Percentiles rank a stretch among this genome's conserved stretches.
Evolutionary conservation across 1,140 invertebrate genomes (phyloP).

Genomic region (Dreissena rostriformis): DNA sequence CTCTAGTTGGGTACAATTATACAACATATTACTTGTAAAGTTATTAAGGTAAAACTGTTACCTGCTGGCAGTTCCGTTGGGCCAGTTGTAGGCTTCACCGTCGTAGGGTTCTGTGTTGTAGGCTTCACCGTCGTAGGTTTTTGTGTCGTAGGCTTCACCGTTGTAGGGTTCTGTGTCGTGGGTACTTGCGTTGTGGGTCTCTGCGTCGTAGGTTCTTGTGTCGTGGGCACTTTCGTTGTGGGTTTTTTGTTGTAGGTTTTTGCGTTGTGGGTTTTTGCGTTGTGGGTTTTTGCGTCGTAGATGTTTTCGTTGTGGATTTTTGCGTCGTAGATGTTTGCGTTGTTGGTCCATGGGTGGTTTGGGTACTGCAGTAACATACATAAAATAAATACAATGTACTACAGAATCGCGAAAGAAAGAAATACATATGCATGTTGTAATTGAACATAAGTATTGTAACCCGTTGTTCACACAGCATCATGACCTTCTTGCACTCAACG

Average conservation of each 20-base stretch:
- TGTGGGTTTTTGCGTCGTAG: too few species aligned
- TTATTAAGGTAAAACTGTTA: background rate
- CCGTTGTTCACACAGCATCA: background rate
- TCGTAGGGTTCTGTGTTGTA: background rate
- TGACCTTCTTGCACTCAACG: conserved; percentile 29
- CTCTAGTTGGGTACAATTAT: too few species aligned
- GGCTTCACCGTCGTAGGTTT: background rate
- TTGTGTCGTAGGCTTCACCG: background rate
- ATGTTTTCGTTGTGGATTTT: too few species aligned
- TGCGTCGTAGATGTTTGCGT: background rate
- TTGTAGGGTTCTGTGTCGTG: background rate
- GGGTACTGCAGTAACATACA: background rate
- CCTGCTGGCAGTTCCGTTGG: background rate
- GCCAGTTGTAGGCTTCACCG: background rate
- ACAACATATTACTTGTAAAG: too few species aligned
- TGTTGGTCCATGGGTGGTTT: background rate
- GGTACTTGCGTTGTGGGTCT: background rate
- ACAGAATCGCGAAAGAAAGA: background rate
- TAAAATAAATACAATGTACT: too few species aligned
- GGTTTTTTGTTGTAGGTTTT: too few species aligned
- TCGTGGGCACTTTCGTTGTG: too few species aligned
- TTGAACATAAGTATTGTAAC: too few species aligned
- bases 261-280: too few species aligned
- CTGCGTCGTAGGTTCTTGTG: background rate
- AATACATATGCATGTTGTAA: background rate